Conservation (phyloP, 2,113 vertebrate genomes). For the Willisornis vidua region DNA sequence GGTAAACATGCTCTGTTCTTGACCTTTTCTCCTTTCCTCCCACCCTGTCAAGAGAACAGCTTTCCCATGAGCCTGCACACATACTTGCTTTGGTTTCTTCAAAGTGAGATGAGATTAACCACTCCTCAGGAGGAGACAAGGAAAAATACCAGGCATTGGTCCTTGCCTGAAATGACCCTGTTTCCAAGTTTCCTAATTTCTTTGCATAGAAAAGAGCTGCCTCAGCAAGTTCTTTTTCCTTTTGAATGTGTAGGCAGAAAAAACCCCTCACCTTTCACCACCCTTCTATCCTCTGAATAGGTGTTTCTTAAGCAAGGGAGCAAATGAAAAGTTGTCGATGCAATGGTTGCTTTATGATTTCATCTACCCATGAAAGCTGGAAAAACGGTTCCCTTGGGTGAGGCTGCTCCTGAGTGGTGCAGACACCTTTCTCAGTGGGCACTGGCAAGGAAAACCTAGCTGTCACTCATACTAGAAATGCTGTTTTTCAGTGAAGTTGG, state of each 20-base stretch:
- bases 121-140: background rate
- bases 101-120: background rate
- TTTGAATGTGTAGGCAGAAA: background rate
- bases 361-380: background rate
- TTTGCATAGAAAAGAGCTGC: background rate
- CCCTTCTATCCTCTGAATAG: background rate
- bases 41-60: conserved; percentile 33
- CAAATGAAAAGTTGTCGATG: background rate
- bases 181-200: conserved; percentile 7
- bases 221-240: background rate
- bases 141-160: background rate
- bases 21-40: conserved; percentile 60
- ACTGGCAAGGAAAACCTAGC: background rate
- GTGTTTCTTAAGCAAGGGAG: background rate
- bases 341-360: fast-evolving
- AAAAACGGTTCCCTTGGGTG: background rate
- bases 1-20: conserved; percentile 46
- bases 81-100: conserved; percentile 29
- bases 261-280: background rate
- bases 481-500: background rate
- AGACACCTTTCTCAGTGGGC: background rate
- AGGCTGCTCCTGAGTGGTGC: background rate
- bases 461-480: background rate
- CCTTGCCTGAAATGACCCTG: conserved; percentile 35
- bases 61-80: conserved; percentile 45